Percentiles rank a stretch among this genome's conserved stretches.
phyloP scores from a whole-genome alignment of 2,113 vertebrate species.

The Axis porcinus region DNA sequence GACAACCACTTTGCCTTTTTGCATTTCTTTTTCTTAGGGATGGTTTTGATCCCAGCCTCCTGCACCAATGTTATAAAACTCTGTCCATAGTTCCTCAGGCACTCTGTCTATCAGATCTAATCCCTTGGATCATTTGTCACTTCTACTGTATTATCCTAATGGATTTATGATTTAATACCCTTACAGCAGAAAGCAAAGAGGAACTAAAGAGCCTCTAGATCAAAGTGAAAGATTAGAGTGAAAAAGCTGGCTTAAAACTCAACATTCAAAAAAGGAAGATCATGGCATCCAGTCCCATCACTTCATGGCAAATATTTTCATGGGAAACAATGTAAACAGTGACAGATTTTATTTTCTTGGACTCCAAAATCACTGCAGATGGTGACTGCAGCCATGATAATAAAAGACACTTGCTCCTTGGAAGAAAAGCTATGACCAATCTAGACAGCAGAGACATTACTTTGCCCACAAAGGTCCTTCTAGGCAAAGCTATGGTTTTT shows the following conservation, averaged over 20 bases:
- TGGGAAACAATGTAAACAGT: neutral
- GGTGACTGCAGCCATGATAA: neutral
- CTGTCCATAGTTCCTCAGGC: neutral
- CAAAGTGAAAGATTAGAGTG: neutral
- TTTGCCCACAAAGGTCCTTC: neutral
- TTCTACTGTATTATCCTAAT: neutral
- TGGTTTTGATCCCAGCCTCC: neutral
- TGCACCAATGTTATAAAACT: neutral
- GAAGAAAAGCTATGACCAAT: neutral
- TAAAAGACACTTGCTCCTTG: neutral
- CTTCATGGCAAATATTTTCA: neutral
- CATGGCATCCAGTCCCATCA: neutral
- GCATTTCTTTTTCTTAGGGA: neutral
- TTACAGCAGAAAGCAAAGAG: neutral
- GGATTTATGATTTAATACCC: neutral
- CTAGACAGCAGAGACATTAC: neutral
- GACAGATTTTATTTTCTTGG: neutral
- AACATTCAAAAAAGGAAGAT: neutral
- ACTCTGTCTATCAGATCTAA: neutral
- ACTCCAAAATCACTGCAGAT: neutral
- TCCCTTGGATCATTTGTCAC: neutral
- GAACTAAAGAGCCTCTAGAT: neutral
- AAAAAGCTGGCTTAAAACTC: neutral
- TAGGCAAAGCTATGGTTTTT: neutral
- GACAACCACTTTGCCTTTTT: neutral